Evolutionary conservation across 2,113 vertebrate genomes (phyloP).

Genomic region (Plecturocebus donacophilus): DNA sequence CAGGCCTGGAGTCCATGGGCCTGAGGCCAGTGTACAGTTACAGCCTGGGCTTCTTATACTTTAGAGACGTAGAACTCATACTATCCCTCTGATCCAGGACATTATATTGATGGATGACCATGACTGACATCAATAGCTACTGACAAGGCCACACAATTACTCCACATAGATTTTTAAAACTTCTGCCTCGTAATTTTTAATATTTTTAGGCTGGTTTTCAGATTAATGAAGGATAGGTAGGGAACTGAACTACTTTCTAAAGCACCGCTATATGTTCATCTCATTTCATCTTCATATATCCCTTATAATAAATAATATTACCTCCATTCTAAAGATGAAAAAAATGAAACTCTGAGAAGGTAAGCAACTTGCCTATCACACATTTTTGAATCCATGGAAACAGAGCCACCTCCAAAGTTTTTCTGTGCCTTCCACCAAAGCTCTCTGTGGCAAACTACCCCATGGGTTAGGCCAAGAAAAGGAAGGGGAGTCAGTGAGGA

Average conservation of each 20-base stretch:
- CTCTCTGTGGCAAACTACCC: background rate
- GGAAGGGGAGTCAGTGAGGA: background rate
- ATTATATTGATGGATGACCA: accelerated
- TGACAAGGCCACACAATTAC: background rate
- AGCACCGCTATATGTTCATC: background rate
- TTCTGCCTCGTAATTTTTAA: background rate
- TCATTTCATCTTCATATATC: background rate
- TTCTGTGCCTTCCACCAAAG: background rate
- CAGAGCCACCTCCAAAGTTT: background rate
- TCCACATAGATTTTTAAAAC: background rate
- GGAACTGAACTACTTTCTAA: background rate
- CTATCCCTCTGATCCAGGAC: background rate
- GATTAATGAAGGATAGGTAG: background rate
- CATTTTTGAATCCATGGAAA: background rate
- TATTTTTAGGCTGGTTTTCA: constrained; percentile 10
- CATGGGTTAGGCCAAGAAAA: background rate
- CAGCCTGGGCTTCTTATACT: background rate
- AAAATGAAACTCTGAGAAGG: background rate
- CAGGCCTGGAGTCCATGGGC: background rate
- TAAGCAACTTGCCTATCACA: background rate
- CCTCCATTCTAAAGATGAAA: background rate
- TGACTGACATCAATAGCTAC: background rate
- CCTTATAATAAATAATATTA: background rate
- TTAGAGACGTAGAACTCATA: background rate
- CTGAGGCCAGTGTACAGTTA: background rate